Evolutionary conservation across 2,888 invertebrate genomes (phyloP), one percentile per base, ranked within the genome.

Genomic region (Drosophila neoperkinsi): DNA sequence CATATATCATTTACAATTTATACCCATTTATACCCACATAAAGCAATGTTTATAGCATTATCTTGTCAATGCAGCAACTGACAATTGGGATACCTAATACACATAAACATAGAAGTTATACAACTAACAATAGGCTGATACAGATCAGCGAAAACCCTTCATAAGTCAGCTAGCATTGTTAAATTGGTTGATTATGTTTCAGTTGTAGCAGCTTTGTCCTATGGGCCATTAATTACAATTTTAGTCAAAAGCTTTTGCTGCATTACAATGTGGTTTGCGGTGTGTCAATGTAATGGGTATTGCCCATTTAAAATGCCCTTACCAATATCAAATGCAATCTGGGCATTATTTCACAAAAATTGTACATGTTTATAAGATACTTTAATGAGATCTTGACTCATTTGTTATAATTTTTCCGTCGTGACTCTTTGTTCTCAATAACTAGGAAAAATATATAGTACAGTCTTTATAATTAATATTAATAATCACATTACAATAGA

Each of bases 201-300:
- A 73, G 86, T 77, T 80, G 77, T 83, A 73, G 74, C 70, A 68
- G 67, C 68, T 74, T 65, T 82, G 66, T 61, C 75, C 68, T 75
- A 63, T 73, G 62, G 65, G 67, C 69, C 64, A 77, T 83, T 82
- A 71, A 83, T 83, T 85, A 77, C 75, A 83, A 66, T 50, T 36
- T 36, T 34, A 30, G 34, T 50, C 34, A 34, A 28, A 41, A 9
- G 25, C 31, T n/a, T 30, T 38, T n/a, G 18, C 21, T 36, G 10
- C 38, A 49, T 9, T 25, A 36, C 10, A 4, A 10, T 50, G 28
- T 50, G 28, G 50, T 25, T 16, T 49, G 28, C 21, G 43, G 43
- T 43, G 43, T 5, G 21, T 46, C 13, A 46, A 16, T 16, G 16
- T 21, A 9, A 25, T 9, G 28, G 10, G 16, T 25, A 46, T 28